A percentile compares a stretch with the other conserved stretches of the same genome.
phyloP scores from a whole-genome alignment of 1,140 invertebrate genomes.

The Drosophila gunungcola region DNA sequence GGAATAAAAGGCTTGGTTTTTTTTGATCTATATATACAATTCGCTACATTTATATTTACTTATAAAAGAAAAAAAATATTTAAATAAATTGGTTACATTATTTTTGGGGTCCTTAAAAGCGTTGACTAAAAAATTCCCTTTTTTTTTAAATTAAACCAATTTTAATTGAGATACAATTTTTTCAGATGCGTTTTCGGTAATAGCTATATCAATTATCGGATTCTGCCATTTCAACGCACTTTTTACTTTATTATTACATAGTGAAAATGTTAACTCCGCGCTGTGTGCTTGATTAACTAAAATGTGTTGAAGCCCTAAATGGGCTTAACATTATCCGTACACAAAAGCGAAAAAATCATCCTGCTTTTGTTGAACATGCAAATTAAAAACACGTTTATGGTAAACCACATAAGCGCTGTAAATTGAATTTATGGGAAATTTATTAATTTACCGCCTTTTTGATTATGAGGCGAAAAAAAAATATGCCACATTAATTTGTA shows the following conservation, averaged over 20 bases:
- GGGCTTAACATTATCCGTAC: slow-evolving; percentile 50
- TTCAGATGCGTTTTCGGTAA: not conserved
- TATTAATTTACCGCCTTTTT: slow-evolving; percentile 67
- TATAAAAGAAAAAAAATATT: too few relatives aligned
- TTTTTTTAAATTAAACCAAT: not conserved
- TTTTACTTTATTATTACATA: slow-evolving; percentile 37
- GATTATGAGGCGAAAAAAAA: slow-evolving; percentile 56
- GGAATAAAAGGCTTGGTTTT: too few relatives aligned
- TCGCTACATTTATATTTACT: too few relatives aligned
- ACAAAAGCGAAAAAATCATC: slow-evolving; percentile 16
- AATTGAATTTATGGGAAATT: slow-evolving; percentile 50
- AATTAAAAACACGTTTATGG: slow-evolving; percentile 46
- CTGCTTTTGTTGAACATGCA: slow-evolving; percentile 37
- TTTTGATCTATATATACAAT: too few relatives aligned
- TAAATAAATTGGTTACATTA: too few relatives aligned
- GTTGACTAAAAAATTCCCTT: too few relatives aligned
- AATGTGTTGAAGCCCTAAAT: slow-evolving; percentile 28
- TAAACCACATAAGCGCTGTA: slow-evolving; percentile 29
- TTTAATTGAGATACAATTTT: not conserved
- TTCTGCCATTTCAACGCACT: not conserved
- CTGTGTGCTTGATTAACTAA: slow-evolving; percentile 47
- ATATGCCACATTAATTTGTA: not conserved
- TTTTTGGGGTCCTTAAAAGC: too few relatives aligned
- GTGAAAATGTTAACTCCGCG: slow-evolving; percentile 45
- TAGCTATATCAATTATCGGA: slow-evolving; percentile 45